These are phyloP conservation scores for Sebastiscus tertius DNA, from an alignment of 2,797 vertebrate species.

Conservation along the genomic window DNA sequence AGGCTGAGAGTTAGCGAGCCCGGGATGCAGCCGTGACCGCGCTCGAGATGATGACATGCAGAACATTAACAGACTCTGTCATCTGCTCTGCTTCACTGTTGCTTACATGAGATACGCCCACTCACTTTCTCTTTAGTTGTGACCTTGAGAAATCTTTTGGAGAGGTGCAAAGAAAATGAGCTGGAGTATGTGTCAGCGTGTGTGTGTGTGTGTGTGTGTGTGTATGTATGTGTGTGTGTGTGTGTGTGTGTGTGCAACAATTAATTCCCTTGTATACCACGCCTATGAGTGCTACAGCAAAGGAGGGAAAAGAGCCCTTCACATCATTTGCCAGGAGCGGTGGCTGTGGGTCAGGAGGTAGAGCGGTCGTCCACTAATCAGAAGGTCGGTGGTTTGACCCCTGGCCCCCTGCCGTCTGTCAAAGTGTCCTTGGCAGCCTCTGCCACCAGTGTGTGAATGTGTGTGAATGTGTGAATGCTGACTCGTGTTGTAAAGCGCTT, in stretches of 20 bases:
- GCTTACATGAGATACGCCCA: constrained; percentile 26
- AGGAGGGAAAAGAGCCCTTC: constrained; percentile 15
- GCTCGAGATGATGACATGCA: constrained; percentile 12
- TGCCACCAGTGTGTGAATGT: neutral
- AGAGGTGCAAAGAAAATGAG: constrained; percentile 26
- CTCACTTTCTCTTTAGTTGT: constrained; percentile 35
- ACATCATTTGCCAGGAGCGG: constrained; percentile 35
- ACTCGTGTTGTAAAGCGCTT: neutral
- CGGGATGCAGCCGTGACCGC: neutral
- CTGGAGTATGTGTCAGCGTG: neutral
- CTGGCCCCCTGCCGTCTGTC: neutral
- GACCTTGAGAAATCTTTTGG: constrained; percentile 56
- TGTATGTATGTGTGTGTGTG: neutral
- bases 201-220: neutral
- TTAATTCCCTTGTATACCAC: constrained; percentile 31
- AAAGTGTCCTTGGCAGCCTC: neutral
- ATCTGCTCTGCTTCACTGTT: constrained; percentile 24
- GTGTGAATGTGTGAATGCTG: neutral
- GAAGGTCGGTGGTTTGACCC: neutral
- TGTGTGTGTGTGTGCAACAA: neutral
- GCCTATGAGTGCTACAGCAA: constrained; percentile 17
- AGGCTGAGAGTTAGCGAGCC: constrained; percentile 8
- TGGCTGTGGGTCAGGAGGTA: neutral
- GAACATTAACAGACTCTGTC: constrained; percentile 33
- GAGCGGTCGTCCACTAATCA: neutral